Evolutionary conservation across 2,113 vertebrate species (phyloP).

Genomic region (Atractosteus spatula): DNA sequence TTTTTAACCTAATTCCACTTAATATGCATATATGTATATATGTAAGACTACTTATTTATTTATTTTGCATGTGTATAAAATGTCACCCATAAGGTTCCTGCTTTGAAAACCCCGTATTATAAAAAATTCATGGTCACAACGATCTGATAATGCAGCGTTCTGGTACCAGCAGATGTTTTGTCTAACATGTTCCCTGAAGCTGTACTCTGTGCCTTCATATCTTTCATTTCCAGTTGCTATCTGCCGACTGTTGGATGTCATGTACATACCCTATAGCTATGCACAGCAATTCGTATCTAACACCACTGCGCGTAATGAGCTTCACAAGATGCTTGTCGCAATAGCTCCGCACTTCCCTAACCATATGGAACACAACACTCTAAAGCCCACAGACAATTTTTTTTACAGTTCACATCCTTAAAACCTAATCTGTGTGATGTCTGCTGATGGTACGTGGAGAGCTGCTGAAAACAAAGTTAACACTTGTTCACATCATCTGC

Average conservation of each 20-base stretch:
- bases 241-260: conserved; percentile 81
- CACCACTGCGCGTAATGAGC: conserved; percentile 74
- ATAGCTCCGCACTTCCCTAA: conserved; percentile 76
- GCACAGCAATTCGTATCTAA: conserved; percentile 72
- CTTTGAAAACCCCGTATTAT: conserved; percentile 62
- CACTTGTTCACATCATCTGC: conserved; percentile 84
- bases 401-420: conserved; percentile 85
- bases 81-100: conserved; percentile 77
- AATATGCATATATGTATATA: conserved; percentile 21
- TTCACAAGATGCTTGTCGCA: conserved; percentile 80
- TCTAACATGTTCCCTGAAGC: conserved; percentile 84
- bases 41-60: conserved; percentile 14
- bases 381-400: conserved; percentile 81
- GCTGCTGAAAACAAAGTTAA: conserved; percentile 84
- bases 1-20: conserved; percentile 21
- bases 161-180: conserved; percentile 88
- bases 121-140: conserved; percentile 82
- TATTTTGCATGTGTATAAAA: conserved; percentile 48
- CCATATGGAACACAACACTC: conserved; percentile 85
- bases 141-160: conserved; percentile 80
- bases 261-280: conserved; percentile 79
- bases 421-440: conserved; percentile 81
- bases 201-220: conserved; percentile 75
- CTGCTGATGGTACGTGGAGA: conserved; percentile 75
- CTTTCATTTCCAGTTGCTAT: conserved; percentile 82